Percentiles rank a stretch among this genome's conserved stretches.
Conservation (phyloP, 23 tunicate species). For the Ascidia mentula region DNA sequence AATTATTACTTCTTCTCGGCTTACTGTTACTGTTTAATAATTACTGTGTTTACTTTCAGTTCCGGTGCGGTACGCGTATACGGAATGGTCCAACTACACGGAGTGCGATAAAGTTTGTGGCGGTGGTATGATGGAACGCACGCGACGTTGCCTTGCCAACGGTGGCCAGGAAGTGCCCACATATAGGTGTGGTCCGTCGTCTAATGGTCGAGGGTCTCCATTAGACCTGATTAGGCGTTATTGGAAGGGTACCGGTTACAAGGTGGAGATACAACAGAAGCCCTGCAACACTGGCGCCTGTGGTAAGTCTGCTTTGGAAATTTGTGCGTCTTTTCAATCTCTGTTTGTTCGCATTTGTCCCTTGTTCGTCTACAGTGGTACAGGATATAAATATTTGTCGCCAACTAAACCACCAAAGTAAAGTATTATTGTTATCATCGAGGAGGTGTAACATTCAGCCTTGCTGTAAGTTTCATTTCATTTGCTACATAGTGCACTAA, state of each 20-base stretch:
- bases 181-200: background rate
- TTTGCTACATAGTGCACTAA: no score
- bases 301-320: background rate
- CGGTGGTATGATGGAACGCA: slow-evolving; percentile 9
- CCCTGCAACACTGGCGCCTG: slow-evolving; percentile 4
- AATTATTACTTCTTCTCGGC: no score
- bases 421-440: no score
- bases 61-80: slow-evolving; percentile 14
- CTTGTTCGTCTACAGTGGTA: no score
- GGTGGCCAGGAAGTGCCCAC: background rate
- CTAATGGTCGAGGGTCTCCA: background rate
- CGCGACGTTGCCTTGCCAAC: slow-evolving; percentile 6
- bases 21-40: no score
- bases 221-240: background rate
- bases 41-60: no score
- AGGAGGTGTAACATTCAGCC: background rate
- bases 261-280: background rate
- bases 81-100: slow-evolving; percentile 22
- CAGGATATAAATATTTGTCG: no score
- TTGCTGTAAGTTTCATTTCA: slow-evolving; percentile 33
- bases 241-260: background rate
- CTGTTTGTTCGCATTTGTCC: background rate
- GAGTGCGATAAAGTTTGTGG: slow-evolving; percentile 19
- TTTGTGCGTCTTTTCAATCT: no score
- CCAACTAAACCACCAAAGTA: no score